These are phyloP conservation scores for Microctonus aethiopoides DNA, from an alignment of 2,888 invertebrate species.

Conservation along the genomic window DNA sequence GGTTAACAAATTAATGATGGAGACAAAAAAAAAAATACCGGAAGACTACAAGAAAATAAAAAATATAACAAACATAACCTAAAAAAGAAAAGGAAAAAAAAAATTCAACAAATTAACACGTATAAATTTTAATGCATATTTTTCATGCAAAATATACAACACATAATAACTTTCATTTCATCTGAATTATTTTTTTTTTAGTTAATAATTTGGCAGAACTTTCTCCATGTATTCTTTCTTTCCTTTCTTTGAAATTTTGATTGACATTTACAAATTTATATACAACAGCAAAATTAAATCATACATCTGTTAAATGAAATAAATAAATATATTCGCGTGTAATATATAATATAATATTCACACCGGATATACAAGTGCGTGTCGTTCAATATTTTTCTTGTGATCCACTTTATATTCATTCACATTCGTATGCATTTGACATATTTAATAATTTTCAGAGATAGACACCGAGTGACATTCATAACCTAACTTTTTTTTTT, in stretches of 20 bases:
- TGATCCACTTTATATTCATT: too few relatives aligned
- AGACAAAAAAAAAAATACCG: neutral
- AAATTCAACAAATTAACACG: neutral
- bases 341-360: neutral
- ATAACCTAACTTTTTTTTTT: too few relatives aligned
- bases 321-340: neutral
- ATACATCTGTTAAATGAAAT: neutral
- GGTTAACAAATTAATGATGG: neutral
- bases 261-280: neutral
- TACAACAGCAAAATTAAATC: neutral
- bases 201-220: neutral
- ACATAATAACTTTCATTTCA: neutral
- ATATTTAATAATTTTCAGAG: too few relatives aligned
- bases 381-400: too few relatives aligned
- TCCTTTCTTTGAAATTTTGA: neutral
- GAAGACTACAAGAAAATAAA: neutral
- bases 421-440: too few relatives aligned
- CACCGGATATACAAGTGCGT: neutral
- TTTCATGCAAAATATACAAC: neutral
- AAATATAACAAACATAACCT: neutral
- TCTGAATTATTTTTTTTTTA: neutral
- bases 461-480: too few relatives aligned
- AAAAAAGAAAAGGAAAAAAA: too few relatives aligned
- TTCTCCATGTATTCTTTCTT: neutral
- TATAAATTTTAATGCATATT: neutral